Percentiles rank a stretch among this genome's conserved stretches.
Evolutionary conservation across 2,888 invertebrate genomes (phyloP).

Genomic region (Candidula unifasciata): DNA sequence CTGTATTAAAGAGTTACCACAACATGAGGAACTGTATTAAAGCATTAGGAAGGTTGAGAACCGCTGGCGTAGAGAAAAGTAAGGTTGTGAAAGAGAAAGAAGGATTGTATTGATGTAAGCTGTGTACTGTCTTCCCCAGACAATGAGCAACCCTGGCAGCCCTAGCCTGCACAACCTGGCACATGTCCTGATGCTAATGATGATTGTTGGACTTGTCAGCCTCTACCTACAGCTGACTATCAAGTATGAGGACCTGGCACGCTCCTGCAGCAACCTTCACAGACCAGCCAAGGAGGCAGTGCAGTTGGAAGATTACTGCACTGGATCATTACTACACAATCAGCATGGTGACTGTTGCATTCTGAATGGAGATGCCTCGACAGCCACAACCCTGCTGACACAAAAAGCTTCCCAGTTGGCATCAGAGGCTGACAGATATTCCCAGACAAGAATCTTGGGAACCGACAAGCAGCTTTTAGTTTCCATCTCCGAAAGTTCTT

Average conservation of each 20-base stretch:
- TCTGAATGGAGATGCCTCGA: neutral
- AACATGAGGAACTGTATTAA: too few species aligned
- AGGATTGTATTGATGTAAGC: neutral
- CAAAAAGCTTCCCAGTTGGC: neutral
- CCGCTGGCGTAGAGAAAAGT: neutral
- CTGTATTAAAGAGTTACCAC: too few species aligned
- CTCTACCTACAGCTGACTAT: conserved; percentile 10
- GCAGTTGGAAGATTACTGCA: neutral
- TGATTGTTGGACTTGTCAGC: conserved; percentile 6
- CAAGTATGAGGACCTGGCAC: neutral
- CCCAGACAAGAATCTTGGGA: neutral
- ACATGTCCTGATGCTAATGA: conserved; percentile 11
- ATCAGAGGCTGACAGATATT: neutral
- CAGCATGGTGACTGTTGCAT: neutral
- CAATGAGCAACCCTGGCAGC: neutral
- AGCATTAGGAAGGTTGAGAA: too few species aligned
- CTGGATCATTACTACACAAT: neutral
- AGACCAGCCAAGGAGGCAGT: neutral
- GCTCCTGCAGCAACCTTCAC: neutral
- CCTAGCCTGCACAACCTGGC: neutral
- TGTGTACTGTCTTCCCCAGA: neutral
- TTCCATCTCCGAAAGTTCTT: conserved; percentile 16
- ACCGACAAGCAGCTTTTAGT: neutral
- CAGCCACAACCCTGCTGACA: neutral
- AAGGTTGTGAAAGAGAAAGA: neutral